Evolutionary conservation across 1,140 invertebrate species (phyloP).

Genomic region (Microplitis mediator): DNA sequence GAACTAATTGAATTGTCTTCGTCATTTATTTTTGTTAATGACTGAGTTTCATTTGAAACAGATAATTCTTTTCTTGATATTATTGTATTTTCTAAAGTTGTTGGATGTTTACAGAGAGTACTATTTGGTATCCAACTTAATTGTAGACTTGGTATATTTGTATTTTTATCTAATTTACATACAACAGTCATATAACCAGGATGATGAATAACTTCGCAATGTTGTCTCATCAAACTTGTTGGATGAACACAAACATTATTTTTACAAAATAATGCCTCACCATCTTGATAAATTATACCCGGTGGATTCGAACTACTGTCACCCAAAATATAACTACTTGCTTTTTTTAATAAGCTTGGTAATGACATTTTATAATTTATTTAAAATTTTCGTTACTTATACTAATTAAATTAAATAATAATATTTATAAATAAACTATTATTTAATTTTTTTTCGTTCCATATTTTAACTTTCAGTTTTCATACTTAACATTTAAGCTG

Average conservation of each 20-base stretch:
- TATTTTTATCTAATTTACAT: constrained; percentile 77
- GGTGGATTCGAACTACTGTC: constrained; percentile 61
- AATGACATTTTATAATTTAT: constrained; percentile 69
- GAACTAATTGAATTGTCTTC: constrained; percentile 25
- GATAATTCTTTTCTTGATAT: constrained; percentile 26
- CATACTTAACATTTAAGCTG: background rate
- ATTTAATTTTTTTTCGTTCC: background rate
- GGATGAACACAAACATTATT: constrained; percentile 98
- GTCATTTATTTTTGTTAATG: constrained; percentile 30
- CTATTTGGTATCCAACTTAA: constrained; percentile 94
- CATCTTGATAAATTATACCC: constrained; percentile 71
- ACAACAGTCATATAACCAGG: constrained; percentile 90
- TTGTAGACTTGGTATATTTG: constrained; percentile 79
- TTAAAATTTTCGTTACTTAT: background rate
- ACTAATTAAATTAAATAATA: too few species aligned
- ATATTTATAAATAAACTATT: background rate
- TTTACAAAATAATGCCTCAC: constrained; percentile 84
- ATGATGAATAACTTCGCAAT: constrained; percentile 84
- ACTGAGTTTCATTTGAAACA: background rate
- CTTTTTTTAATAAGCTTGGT: constrained; percentile 74
- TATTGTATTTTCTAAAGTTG: constrained; percentile 70
- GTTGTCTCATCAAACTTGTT: constrained; percentile 76
- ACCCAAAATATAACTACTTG: constrained; percentile 79
- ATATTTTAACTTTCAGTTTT: background rate
- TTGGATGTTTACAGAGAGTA: constrained; percentile 85